A percentile compares a stretch with the other conserved stretches of the same genome.
Conservation (phyloP, 2,113 vertebrate species). For the Pantherophis guttatus region DNA sequence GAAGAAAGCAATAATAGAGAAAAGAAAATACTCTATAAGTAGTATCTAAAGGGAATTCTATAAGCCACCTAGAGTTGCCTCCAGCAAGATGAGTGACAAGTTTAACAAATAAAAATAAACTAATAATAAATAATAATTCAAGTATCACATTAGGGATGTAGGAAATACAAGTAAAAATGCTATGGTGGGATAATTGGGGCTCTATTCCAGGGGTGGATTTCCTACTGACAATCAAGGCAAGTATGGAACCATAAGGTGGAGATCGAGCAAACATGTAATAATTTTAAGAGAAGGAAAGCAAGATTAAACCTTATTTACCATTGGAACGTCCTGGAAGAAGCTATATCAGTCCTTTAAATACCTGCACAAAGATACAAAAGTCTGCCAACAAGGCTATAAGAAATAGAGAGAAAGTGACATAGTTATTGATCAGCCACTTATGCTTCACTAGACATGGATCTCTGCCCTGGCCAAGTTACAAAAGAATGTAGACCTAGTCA, state of each 20-base stretch:
- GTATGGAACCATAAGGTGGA: background rate
- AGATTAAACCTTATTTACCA: background rate
- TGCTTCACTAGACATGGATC: background rate
- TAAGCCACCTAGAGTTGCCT: background rate
- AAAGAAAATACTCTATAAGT: background rate
- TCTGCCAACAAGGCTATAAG: background rate
- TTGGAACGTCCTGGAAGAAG: background rate
- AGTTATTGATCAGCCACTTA: background rate
- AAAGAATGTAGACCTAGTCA: background rate
- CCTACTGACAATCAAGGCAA: background rate
- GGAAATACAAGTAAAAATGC: background rate
- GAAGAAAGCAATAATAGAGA: background rate
- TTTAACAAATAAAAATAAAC: background rate
- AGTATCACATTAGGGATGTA: background rate
- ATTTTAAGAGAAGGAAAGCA: background rate
- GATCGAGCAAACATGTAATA: background rate
- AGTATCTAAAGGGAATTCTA: background rate
- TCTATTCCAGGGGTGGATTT: background rate
- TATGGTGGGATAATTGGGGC: background rate
- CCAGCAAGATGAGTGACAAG: background rate
- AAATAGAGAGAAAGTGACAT: background rate
- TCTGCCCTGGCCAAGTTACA: background rate
- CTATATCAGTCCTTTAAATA: background rate
- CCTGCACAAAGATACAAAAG: background rate
- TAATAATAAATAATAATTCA: background rate